These are phyloP conservation scores for Caenorhabditis inopinata DNA, from an alignment of 1,140 invertebrate genomes.

Conservation along the genomic window DNA sequence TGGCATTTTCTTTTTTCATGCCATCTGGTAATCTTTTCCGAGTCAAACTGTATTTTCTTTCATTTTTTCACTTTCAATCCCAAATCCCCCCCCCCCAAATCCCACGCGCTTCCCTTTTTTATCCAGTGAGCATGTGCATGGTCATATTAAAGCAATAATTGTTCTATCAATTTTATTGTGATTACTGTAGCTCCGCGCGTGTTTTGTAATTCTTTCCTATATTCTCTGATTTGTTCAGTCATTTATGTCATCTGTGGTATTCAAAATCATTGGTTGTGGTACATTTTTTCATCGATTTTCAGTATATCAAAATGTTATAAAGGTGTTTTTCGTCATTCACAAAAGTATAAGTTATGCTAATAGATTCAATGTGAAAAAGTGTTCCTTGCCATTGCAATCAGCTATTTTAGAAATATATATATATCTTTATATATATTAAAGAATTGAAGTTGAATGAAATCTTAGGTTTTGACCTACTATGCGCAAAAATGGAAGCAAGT, in stretches of 20 bases:
- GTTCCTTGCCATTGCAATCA: background rate
- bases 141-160: no score
- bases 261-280: slow-evolving; percentile 4
- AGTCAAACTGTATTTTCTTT: no score
- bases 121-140: no score
- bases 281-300: background rate
- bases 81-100: no score
- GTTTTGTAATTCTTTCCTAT: background rate
- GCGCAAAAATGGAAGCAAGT: background rate
- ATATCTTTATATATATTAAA: no score
- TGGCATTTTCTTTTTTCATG: no score
- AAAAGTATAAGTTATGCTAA: no score
- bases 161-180: slow-evolving; percentile 12
- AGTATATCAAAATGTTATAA: background rate
- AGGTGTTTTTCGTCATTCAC: background rate
- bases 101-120: no score
- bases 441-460: no score
- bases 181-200: slow-evolving; percentile 1
- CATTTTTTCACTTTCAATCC: no score
- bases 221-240: background rate
- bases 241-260: background rate
- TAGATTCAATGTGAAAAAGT: background rate
- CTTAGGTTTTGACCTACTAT: background rate
- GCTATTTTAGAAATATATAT: no score
- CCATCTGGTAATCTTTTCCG: no score